Percentiles rank a stretch among this genome's conserved stretches.
Conservation (phyloP, 30 jellyfish, hydroid and myxozoan genomes). For the Turritopsis rubra region DNA sequence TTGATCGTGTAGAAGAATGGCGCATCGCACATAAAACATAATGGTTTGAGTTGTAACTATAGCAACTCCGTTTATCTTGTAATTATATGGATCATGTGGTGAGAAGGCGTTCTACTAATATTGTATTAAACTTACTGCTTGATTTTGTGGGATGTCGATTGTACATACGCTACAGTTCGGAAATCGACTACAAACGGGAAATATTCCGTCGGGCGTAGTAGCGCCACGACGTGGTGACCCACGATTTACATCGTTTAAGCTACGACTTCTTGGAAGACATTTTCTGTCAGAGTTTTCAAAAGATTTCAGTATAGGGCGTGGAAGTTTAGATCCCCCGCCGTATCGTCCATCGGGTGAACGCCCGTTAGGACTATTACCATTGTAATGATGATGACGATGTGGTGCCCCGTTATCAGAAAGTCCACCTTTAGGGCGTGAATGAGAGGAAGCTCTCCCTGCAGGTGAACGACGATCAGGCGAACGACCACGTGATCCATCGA, state of each 20-base stretch:
- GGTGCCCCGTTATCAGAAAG: not conserved
- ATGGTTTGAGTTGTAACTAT: too few species aligned
- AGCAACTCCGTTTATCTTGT: too few species aligned
- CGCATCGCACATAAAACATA: too few species aligned
- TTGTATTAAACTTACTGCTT: constrained; percentile 47
- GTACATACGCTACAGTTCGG: constrained; percentile 96
- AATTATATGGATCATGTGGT: too few species aligned
- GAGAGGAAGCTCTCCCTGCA: not conserved
- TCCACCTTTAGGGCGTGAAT: not conserved
- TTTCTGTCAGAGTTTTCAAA: not conserved
- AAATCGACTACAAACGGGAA: constrained; percentile 96
- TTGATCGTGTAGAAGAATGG: too few species aligned
- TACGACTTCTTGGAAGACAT: not conserved
- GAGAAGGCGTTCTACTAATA: not conserved
- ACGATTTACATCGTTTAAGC: not conserved
- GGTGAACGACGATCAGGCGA: not conserved
- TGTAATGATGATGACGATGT: not conserved
- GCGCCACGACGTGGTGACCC: constrained; percentile 26
- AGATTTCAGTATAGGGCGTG: not conserved
- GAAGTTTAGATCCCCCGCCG: constrained; percentile 6
- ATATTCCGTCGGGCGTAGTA: constrained; percentile 30
- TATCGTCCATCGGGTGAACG: constrained; percentile 11
- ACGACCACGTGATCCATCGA: constrained; percentile 13
- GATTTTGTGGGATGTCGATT: constrained; percentile 65
- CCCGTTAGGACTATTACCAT: constrained; percentile 1